Evolutionary conservation across 2,888 invertebrate genomes (phyloP).

Genomic region (Ormia ochracea): DNA sequence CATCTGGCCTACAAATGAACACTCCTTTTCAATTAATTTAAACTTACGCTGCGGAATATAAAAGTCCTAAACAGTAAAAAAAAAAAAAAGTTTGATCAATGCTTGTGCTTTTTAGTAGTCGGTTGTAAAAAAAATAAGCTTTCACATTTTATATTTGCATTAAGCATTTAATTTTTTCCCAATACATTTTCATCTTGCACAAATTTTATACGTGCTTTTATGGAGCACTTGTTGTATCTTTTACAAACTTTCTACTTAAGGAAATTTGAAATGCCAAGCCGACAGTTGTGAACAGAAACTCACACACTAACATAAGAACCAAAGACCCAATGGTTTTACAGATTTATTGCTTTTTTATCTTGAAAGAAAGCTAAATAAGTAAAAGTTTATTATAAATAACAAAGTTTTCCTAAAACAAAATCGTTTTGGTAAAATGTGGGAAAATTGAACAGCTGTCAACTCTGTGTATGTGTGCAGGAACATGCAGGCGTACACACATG

Average conservation of each 20-base stretch:
- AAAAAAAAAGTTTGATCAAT: too few relatives aligned
- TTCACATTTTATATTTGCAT: too few relatives aligned
- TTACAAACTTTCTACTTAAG: slow-evolving; percentile 67
- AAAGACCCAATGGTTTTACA: not conserved
- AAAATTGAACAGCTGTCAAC: slow-evolving; percentile 63
- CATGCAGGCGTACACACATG: not conserved
- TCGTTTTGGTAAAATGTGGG: slow-evolving; percentile 49
- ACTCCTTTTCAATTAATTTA: too few relatives aligned
- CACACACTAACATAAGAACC: not conserved
- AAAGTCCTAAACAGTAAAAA: too few relatives aligned
- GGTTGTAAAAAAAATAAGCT: too few relatives aligned
- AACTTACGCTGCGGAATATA: too few relatives aligned
- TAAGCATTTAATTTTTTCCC: too few relatives aligned
- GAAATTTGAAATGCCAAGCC: slow-evolving; percentile 69
- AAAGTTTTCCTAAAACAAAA: not conserved
- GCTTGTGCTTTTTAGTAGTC: too few relatives aligned
- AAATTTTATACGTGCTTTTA: slow-evolving; percentile 62
- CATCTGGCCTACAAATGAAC: too few relatives aligned
- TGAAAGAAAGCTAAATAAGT: slow-evolving; percentile 13
- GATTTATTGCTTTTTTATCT: not conserved
- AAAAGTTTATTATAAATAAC: slow-evolving; percentile 35
- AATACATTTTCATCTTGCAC: slow-evolving; percentile 1
- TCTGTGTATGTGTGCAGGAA: slow-evolving; percentile 6
- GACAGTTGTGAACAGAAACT: slow-evolving; percentile 51
- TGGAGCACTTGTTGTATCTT: slow-evolving; percentile 74